phyloP scores from a whole-genome alignment of 2,888 invertebrate species.

The Idaea aversata region DNA sequence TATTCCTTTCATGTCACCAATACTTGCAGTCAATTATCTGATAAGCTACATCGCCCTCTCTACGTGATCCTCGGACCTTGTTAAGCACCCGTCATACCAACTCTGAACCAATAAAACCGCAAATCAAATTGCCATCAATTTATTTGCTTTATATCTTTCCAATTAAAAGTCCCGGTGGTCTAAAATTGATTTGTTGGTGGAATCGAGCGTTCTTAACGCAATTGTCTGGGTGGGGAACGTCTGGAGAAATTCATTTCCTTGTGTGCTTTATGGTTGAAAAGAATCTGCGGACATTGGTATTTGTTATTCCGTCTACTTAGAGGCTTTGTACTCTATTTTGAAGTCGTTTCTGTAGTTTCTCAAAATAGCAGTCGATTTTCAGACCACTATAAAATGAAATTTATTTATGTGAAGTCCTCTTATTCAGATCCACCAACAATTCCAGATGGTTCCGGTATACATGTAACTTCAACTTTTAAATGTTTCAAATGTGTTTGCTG shows the following conservation, averaged over 20 bases:
- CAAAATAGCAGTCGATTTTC: neutral
- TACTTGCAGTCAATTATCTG: constrained; percentile 69
- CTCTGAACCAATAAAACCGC: constrained; percentile 44
- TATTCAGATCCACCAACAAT: constrained; percentile 1
- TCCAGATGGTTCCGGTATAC: neutral
- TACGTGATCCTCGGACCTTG: constrained; percentile 26
- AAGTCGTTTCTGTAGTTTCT: neutral
- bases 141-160: constrained; percentile 36
- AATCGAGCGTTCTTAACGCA: constrained; percentile 51
- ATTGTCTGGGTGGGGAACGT: constrained; percentile 53
- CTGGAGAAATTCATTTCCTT: constrained; percentile 41
- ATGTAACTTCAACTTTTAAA: constrained; percentile 1
- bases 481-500: constrained; percentile 10
- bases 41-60: constrained; percentile 56
- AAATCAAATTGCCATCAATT: constrained; percentile 52
- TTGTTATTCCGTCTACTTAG: neutral
- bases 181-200: constrained; percentile 57
- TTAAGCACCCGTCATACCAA: constrained; percentile 45
- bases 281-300: constrained; percentile 9
- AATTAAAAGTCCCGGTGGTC: constrained; percentile 48
- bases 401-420: neutral
- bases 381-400: neutral
- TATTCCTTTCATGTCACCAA: constrained; percentile 47
- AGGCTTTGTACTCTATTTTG: neutral
- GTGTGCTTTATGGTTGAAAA: constrained; percentile 14